Conservation (phyloP, 2,888 invertebrate species). For the Thymelicus lineola region DNA sequence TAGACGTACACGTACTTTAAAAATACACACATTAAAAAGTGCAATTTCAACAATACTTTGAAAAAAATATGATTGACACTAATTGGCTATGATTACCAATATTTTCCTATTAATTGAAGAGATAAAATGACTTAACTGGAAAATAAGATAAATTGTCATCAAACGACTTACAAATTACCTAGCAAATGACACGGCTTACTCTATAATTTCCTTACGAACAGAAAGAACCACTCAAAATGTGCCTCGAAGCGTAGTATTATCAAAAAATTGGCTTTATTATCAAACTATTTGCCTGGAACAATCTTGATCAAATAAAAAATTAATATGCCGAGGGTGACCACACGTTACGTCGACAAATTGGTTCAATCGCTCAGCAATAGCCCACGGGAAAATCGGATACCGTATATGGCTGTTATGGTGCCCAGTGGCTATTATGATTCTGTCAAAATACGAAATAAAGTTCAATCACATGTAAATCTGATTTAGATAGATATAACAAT, state of each 20-base stretch:
- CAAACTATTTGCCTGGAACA: conserved; percentile 73
- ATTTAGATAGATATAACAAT: not conserved
- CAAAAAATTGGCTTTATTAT: conserved; percentile 83
- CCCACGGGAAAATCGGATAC: conserved; percentile 53
- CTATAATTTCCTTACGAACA: conserved; percentile 70
- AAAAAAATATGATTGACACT: not conserved
- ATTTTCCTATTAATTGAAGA: conserved; percentile 9
- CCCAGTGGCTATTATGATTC: conserved; percentile 16
- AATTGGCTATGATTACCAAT: conserved; percentile 24
- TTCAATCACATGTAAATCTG: conserved; percentile 30
- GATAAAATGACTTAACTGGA: conserved; percentile 55
- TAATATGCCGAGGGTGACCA: conserved; percentile 68
- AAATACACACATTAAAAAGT: not conserved
- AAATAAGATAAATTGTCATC: conserved; percentile 75
- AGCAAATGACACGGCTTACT: conserved; percentile 71
- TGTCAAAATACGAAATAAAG: conserved; percentile 23
- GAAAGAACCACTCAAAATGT: conserved; percentile 63
- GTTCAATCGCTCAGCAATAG: conserved; percentile 64
- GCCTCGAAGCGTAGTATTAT: conserved; percentile 66
- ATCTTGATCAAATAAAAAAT: conserved; percentile 82
- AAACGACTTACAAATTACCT: conserved; percentile 73
- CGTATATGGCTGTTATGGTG: conserved; percentile 42
- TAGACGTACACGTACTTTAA: not conserved
- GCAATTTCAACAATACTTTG: not conserved
- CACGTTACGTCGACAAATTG: conserved; percentile 71